Percentiles rank a stretch among this genome's conserved stretches.
phyloP scores from a whole-genome alignment of 2,113 vertebrate genomes.

The Salminus brasiliensis region DNA sequence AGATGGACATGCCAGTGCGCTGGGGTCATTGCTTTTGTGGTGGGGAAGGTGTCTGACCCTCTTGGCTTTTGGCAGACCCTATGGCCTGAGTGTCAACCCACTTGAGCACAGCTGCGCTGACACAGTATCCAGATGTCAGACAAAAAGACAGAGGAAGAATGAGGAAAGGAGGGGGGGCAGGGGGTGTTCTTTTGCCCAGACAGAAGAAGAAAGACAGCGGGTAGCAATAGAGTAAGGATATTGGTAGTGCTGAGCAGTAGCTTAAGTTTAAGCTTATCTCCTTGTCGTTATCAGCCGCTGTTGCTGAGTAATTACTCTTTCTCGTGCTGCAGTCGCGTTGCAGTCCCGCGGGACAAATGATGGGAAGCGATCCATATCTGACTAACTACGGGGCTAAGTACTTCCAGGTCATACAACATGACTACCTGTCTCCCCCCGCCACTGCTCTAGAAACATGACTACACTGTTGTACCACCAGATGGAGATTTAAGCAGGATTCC shows the following conservation, averaged over 20 bases:
- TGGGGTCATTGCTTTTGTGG: slow-evolving; percentile 57
- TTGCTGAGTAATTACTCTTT: slow-evolving; percentile 40
- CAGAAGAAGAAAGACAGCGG: slow-evolving; percentile 29
- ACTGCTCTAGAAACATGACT: slow-evolving; percentile 16
- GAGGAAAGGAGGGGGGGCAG: neutral
- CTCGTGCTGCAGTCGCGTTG: slow-evolving; percentile 45
- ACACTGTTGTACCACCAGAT: neutral
- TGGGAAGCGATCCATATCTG: slow-evolving; percentile 73
- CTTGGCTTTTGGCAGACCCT: slow-evolving; percentile 61
- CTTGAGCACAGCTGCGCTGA: slow-evolving; percentile 60
- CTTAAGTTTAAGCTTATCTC: slow-evolving; percentile 29
- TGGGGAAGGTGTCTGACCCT: slow-evolving; percentile 60
- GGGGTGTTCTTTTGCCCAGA: neutral
- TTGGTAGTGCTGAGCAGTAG: slow-evolving; percentile 6
- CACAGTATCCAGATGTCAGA: slow-evolving; percentile 65
- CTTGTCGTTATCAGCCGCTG: slow-evolving; percentile 46
- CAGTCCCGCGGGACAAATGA: slow-evolving; percentile 73
- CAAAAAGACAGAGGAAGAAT: slow-evolving; percentile 24
- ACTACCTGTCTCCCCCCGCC: slow-evolving; percentile 47
- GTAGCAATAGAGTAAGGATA: slow-evolving; percentile 2
- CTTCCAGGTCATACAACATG: slow-evolving; percentile 59
- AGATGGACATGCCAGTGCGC: slow-evolving; percentile 47
- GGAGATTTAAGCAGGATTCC: slow-evolving; percentile 28
- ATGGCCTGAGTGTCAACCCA: slow-evolving; percentile 55
- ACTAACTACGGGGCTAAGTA: slow-evolving; percentile 61